Evolutionary conservation across 2,113 vertebrate genomes (phyloP), one percentile per base, ranked within the genome.

Genomic region (Falcunculus frontatus): DNA sequence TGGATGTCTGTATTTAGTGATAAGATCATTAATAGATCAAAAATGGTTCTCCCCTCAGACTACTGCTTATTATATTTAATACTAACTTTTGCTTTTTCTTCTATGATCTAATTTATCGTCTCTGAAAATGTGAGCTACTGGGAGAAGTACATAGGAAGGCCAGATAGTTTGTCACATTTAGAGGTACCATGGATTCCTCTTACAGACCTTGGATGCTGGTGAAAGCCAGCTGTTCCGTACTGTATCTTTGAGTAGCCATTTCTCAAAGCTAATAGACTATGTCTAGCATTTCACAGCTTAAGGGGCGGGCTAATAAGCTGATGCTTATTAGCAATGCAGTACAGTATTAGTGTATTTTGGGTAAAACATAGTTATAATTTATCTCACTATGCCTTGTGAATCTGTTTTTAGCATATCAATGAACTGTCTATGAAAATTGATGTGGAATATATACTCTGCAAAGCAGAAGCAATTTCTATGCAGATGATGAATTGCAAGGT

Each of bases 351-450:
- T 63, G 39, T 95, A 25, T 93, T 87, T 87, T 76, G 50, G 57
- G 15, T 84, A 56, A 83, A 94, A 49, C 25, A 14, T 67, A 50
- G 46, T 76, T 96, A 33, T 25, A 6, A 12, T 84, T 95, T 95
- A 55, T 90, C 37, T 91, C 84, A 74, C 42, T 96, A 9, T 85
- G 93, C 82, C 91, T 95, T 98, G 52, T 96, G 80, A 82, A 81
- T 97, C 21, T 91, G n/a, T 97, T 98, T 95, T 88, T 97, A 99
- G 99, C 99, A 99, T 97, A 98, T 99, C 94, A 99, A 99, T 86
- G 99, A 99, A 94, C 98, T 99, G 65, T 99, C 99, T 29, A 99
- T 99, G 99, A 99, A 99, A 94, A 98, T 99, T 87, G 98, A 99
- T 95, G 98, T 99, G 25, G 98, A 99, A 95, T 98, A 99, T 87